Conservation (phyloP, 1,140 invertebrate genomes). For the Cotesia glomerata region DNA sequence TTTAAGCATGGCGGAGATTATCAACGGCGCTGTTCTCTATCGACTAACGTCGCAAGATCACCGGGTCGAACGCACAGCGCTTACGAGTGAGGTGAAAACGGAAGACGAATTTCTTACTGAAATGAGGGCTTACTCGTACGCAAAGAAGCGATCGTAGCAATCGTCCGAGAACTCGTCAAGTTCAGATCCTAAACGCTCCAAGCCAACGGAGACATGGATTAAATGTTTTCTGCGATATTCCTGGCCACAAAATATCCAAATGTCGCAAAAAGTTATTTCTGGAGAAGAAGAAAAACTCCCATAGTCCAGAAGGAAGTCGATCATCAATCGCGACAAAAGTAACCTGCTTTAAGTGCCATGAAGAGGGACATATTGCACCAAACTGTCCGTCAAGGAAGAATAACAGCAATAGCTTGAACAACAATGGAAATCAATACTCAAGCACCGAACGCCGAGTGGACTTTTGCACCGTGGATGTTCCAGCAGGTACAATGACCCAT, state of each 20-base stretch:
- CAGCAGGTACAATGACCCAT: background rate
- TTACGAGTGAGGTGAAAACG: background rate
- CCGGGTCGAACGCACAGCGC: background rate
- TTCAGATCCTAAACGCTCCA: background rate
- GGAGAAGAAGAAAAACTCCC: background rate
- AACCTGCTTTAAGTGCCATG: too few species aligned
- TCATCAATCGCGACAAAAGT: too few species aligned
- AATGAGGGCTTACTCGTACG: background rate
- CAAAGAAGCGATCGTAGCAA: background rate
- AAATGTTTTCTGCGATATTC: background rate
- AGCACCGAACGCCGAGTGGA: background rate
- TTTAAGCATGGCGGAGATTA: background rate
- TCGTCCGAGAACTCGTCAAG: background rate
- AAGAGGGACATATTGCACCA: conserved; percentile 4
- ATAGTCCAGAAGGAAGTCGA: too few species aligned
- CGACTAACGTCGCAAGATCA: background rate
- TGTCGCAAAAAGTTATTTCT: background rate
- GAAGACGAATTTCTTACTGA: background rate
- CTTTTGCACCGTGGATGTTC: background rate
- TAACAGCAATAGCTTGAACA: background rate
- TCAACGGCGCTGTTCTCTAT: background rate
- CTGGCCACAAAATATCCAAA: background rate
- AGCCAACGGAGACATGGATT: background rate
- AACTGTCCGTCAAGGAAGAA: background rate
- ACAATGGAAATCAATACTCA: too few species aligned